Percentiles rank a stretch among this genome's conserved stretches.
Evolutionary conservation across 2,113 vertebrate species (phyloP).

Genomic region (Chaetodon auriga): DNA sequence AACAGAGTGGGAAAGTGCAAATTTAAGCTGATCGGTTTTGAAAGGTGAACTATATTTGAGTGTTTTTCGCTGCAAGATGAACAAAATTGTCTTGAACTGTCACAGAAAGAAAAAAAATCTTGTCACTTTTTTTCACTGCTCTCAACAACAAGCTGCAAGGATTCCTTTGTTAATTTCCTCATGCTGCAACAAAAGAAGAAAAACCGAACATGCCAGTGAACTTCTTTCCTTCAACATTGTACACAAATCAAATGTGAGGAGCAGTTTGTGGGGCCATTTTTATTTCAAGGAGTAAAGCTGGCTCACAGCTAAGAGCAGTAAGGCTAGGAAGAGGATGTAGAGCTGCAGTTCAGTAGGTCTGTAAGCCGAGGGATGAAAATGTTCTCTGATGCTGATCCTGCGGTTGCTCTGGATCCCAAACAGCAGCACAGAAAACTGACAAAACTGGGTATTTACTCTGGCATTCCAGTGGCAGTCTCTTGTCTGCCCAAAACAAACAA

Average conservation of each 20-base stretch:
- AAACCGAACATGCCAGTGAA: constrained; percentile 40
- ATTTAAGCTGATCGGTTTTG: constrained; percentile 37
- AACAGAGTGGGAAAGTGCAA: constrained; percentile 22
- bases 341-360: constrained; percentile 68
- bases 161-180: constrained; percentile 52
- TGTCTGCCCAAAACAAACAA: constrained; percentile 64
- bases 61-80: constrained; percentile 23
- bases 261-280: constrained; percentile 29
- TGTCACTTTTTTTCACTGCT: constrained; percentile 52
- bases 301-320: constrained; percentile 48
- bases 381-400: constrained; percentile 75
- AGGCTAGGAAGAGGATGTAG: constrained; percentile 50
- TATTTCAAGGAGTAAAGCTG: constrained; percentile 51
- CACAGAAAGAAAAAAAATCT: constrained; percentile 26
- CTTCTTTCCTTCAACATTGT: constrained; percentile 41
- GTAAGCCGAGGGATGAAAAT: constrained; percentile 75
- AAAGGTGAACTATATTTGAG: constrained; percentile 40
- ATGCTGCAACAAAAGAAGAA: constrained; percentile 47
- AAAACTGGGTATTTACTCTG: constrained; percentile 68
- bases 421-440: constrained; percentile 63
- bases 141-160: constrained; percentile 26
- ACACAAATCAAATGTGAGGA: constrained; percentile 60
- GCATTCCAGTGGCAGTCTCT: constrained; percentile 57
- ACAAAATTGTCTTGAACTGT: constrained; percentile 8
- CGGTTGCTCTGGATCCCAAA: constrained; percentile 63